Conservation (phyloP, 2,888 invertebrate genomes). For the Philonicus albiceps region DNA sequence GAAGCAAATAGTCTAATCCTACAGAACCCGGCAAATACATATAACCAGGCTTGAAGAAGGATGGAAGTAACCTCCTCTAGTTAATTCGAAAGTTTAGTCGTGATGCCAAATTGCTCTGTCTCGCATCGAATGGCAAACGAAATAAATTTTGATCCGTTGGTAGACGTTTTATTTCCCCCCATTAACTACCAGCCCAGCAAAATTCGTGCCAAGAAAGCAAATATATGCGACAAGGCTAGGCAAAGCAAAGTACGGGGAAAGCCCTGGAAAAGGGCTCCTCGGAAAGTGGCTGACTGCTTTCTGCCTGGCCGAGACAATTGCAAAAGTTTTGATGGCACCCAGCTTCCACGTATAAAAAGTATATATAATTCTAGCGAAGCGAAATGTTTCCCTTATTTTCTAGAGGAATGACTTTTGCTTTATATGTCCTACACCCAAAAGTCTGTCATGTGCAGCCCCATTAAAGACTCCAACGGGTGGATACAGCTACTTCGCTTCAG, state of each 20-base stretch:
- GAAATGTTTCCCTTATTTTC: not conserved
- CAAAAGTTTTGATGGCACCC: slow-evolving; percentile 2
- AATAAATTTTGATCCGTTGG: slow-evolving; percentile 20
- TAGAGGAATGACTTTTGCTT: not conserved
- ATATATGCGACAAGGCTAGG: not conserved
- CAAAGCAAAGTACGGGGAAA: not conserved
- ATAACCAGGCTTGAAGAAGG: not conserved
- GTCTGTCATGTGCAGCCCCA: not conserved
- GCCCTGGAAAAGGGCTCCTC: not conserved
- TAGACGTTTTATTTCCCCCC: slow-evolving; percentile 21
- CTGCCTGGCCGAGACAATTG: not conserved
- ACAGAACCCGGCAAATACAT: not conserved
- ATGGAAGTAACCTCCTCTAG: not conserved
- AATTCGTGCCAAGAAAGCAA: slow-evolving; percentile 25
- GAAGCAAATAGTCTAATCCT: not conserved
- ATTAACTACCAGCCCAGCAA: slow-evolving; percentile 14
- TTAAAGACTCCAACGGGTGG: not conserved
- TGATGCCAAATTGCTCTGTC: slow-evolving; percentile 23
- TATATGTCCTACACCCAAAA: not conserved
- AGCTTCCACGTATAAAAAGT: not conserved
- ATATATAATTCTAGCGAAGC: not conserved
- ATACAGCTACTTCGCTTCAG: not conserved
- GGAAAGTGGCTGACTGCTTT: not conserved
- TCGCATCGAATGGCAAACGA: not conserved
- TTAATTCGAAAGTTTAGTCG: slow-evolving; percentile 27